Evolutionary conservation across 2,113 vertebrate genomes (phyloP).

Genomic region (Tragelaphus buxtoni): DNA sequence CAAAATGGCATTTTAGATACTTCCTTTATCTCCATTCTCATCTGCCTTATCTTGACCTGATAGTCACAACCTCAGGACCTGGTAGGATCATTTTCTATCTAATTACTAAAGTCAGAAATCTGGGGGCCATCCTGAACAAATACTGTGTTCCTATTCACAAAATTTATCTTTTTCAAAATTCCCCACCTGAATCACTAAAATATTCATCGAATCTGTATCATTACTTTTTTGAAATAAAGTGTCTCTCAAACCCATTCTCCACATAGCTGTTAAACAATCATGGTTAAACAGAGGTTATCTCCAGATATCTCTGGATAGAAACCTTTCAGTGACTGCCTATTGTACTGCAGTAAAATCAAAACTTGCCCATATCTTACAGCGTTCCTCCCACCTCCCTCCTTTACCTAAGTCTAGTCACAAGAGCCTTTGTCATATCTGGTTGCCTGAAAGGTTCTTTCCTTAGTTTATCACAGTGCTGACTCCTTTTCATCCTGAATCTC

Average conservation of each 20-base stretch:
- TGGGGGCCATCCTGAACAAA: background rate
- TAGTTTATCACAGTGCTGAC: background rate
- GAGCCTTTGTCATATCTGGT: background rate
- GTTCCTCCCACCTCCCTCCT: background rate
- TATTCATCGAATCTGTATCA: background rate
- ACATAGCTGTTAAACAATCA: background rate
- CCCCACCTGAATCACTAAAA: background rate
- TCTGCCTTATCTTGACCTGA: background rate
- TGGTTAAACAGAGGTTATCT: background rate
- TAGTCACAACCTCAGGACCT: background rate
- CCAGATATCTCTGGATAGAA: background rate
- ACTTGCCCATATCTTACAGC: background rate
- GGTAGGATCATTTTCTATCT: background rate
- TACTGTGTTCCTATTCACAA: background rate
- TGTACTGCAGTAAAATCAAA: background rate
- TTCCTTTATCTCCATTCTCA: background rate
- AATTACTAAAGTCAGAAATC: background rate
- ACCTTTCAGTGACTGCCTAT: background rate
- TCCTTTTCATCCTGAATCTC: background rate
- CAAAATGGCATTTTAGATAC: background rate
- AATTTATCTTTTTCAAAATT: background rate
- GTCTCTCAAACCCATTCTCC: background rate
- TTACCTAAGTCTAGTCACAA: background rate
- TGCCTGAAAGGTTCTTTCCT: background rate
- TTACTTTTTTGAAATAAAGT: background rate